These are phyloP conservation scores for Piprites chloris DNA, from an alignment of 2,113 vertebrate genomes.

Conservation along the genomic window DNA sequence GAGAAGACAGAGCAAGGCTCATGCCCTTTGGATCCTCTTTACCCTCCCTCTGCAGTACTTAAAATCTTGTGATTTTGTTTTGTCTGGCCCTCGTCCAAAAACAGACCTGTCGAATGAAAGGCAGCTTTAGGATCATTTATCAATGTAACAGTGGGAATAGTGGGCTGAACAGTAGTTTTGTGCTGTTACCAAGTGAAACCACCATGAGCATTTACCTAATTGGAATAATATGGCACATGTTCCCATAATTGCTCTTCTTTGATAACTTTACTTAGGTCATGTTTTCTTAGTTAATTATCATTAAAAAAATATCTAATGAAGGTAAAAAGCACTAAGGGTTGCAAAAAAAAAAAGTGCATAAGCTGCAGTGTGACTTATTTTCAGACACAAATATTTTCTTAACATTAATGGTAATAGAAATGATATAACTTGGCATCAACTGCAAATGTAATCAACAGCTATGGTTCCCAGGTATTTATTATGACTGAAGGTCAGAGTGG, in stretches of 20 bases:
- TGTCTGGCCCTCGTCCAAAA: slow-evolving; percentile 76
- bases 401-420: slow-evolving; percentile 82
- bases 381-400: slow-evolving; percentile 87
- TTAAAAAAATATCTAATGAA: slow-evolving; percentile 69
- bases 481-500: slow-evolving; percentile 64
- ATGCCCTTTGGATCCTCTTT: slow-evolving; percentile 62
- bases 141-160: slow-evolving; percentile 76
- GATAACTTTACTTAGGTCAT: slow-evolving; percentile 74
- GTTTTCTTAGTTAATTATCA: slow-evolving; percentile 76
- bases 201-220: slow-evolving; percentile 74
- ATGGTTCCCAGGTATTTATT: slow-evolving; percentile 71
- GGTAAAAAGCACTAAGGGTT: slow-evolving; percentile 46
- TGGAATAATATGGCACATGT: slow-evolving; percentile 77
- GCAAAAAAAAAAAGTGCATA: slow-evolving; percentile 56
- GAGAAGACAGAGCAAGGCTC: slow-evolving; percentile 20
- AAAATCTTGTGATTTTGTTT: slow-evolving; percentile 80
- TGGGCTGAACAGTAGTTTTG: slow-evolving; percentile 75
- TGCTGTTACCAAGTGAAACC: slow-evolving; percentile 68
- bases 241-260: slow-evolving; percentile 68
- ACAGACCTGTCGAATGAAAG: slow-evolving; percentile 69
- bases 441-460: slow-evolving; percentile 78
- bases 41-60: slow-evolving; percentile 55
- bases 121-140: slow-evolving; percentile 78
- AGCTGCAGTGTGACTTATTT: slow-evolving; percentile 57
- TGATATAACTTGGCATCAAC: slow-evolving; percentile 77